Evolutionary conservation across 2,888 invertebrate species (phyloP).

Genomic region (Zaprionus lineosus): DNA sequence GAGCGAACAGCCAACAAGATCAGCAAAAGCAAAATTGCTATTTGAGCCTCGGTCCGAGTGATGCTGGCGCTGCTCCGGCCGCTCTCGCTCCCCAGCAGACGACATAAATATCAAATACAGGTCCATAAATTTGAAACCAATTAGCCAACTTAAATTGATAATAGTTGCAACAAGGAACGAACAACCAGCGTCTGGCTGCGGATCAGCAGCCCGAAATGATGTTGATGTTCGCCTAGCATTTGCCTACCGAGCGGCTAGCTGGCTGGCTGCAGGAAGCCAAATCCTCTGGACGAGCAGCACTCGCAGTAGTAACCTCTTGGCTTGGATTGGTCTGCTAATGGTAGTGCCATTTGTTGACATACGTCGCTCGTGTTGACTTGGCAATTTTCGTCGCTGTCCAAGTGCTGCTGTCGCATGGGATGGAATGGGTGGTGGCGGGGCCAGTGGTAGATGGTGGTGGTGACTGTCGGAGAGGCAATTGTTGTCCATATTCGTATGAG

Average conservation of each 20-base stretch:
- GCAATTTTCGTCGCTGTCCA: constrained; percentile 61
- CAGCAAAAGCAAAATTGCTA: constrained; percentile 39
- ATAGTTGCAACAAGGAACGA: constrained; percentile 70
- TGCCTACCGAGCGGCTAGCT: no score
- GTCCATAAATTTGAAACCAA: constrained; percentile 82
- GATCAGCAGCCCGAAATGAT: constrained; percentile 39
- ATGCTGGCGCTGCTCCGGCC: constrained; percentile 19
- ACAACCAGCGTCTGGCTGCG: constrained; percentile 43
- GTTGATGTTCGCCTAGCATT: constrained; percentile 59
- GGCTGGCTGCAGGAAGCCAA: constrained; percentile 55
- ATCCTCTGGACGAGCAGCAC: constrained; percentile 10
- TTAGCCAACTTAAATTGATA: constrained; percentile 82
- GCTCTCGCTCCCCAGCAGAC: constrained; percentile 52
- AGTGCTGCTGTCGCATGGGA: constrained; percentile 1
- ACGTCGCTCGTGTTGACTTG: constrained; percentile 78
- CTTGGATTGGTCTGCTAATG: constrained; percentile 68
- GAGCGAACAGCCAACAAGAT: no score
- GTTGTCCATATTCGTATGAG: constrained; percentile 75
- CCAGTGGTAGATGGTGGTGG: no score
- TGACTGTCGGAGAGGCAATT: constrained; percentile 53
- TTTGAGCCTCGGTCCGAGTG: constrained; percentile 22
- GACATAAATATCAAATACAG: constrained; percentile 82
- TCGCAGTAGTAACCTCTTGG: constrained; percentile 28
- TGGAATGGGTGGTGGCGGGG: no score
- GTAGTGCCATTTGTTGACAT: constrained; percentile 77